A percentile compares a stretch with the other conserved stretches of the same genome.
phyloP scores from a whole-genome alignment of 2,797 vertebrate genomes.

The Pipistrellus pipistrellus region DNA sequence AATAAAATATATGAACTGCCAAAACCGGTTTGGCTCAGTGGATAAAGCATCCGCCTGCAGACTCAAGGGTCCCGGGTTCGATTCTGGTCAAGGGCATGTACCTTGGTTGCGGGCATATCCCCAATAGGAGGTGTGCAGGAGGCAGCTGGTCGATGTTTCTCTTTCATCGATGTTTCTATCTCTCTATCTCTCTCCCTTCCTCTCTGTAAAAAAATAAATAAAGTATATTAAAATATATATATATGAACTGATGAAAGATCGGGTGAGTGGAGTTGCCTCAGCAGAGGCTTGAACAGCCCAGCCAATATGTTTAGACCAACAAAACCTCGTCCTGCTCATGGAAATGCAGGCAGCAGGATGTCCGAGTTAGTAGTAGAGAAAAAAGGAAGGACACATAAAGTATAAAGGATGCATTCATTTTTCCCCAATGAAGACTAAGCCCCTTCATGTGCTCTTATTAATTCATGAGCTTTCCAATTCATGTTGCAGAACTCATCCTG shows the following conservation, averaged over 20 bases:
- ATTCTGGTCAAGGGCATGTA: too few relatives aligned
- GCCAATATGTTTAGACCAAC: neutral
- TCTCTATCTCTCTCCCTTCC: too few relatives aligned
- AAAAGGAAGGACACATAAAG: constrained; percentile 20
- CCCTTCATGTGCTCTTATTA: neutral
- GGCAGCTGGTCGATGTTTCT: too few relatives aligned
- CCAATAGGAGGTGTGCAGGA: too few relatives aligned
- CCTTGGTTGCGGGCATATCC: too few relatives aligned
- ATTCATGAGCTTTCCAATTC: constrained; percentile 1
- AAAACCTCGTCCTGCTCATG: constrained; percentile 18
- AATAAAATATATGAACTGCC: neutral
- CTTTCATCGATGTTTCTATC: too few relatives aligned
- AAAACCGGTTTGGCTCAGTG: too few relatives aligned
- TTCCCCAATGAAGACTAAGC: neutral
- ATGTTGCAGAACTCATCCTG: constrained; percentile 18
- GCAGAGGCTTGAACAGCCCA: neutral
- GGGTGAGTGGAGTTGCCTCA: neutral
- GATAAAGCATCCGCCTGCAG: too few relatives aligned
- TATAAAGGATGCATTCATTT: constrained; percentile 40
- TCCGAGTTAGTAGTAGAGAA: constrained; percentile 14
- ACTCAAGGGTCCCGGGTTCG: too few relatives aligned
- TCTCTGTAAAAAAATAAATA: too few relatives aligned
- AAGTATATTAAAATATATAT: neutral
- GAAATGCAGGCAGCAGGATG: constrained; percentile 40
- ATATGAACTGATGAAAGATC: neutral